These are phyloP conservation scores for Eucidaris tribuloides DNA, from an alignment of 35 echinoderm and acorn worm species.

Conservation along the genomic window DNA sequence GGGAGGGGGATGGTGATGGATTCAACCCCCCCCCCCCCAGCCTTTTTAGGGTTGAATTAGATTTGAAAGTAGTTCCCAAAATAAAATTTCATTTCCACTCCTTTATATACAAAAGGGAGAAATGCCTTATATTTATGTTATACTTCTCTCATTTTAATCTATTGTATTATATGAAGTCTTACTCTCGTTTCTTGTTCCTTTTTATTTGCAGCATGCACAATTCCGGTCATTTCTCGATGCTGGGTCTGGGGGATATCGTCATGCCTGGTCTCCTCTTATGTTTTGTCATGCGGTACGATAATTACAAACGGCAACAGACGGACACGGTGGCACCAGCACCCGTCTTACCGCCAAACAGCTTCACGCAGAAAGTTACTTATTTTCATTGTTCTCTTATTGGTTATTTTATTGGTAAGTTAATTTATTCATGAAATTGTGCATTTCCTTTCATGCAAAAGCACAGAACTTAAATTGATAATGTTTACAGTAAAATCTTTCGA, in stretches of 20 bases:
- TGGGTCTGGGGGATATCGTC: constrained; percentile 96
- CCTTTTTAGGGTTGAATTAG: too few relatives aligned
- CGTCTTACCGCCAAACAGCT: constrained; percentile 39
- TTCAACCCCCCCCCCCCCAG: too few relatives aligned
- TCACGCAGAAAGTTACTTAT: constrained; percentile 94
- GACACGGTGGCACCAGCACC: constrained; percentile 34
- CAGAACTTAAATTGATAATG: too few relatives aligned
- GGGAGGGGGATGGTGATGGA: too few relatives aligned
- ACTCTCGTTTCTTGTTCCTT: background rate
- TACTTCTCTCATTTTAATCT: background rate
- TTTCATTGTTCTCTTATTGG: constrained; percentile 99
- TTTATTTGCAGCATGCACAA: constrained; percentile 75
- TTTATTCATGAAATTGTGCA: too few relatives aligned
- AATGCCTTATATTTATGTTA: background rate
- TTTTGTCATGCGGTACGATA: constrained; percentile 98
- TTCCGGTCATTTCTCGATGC: constrained; percentile 97
- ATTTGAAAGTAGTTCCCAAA: too few relatives aligned
- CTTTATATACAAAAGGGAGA: too few relatives aligned
- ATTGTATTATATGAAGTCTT: background rate
- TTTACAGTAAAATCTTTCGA: too few relatives aligned
- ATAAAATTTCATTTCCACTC: too few relatives aligned
- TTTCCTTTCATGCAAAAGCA: too few relatives aligned
- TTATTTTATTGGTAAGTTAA: constrained; percentile 96
- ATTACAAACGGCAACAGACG: constrained; percentile 74
- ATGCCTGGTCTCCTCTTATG: constrained; percentile 97